Conservation (phyloP, 1,140 invertebrate species). For the Glomeris maerens region DNA sequence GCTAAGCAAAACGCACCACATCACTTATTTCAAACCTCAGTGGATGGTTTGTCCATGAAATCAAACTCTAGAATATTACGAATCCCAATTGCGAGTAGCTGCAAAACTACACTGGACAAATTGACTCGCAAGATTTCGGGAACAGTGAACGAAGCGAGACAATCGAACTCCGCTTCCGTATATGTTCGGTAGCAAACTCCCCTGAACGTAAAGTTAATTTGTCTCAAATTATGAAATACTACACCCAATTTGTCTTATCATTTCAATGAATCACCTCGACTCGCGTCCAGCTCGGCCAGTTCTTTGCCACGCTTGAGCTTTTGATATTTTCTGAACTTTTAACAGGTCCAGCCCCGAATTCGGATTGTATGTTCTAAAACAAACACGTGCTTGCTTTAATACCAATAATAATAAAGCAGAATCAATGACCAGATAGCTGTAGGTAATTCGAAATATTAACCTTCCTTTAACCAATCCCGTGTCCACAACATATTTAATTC, state of each 20-base stretch:
- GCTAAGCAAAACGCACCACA: neutral
- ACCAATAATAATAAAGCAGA: neutral
- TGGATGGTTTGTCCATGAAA: slow-evolving; percentile 74
- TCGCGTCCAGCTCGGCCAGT: slow-evolving; percentile 80
- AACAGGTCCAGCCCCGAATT: slow-evolving; percentile 69
- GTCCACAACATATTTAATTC: slow-evolving; percentile 88
- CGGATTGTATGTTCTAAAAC: slow-evolving; percentile 51
- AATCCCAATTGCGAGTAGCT: slow-evolving; percentile 70
- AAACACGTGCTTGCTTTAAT: neutral
- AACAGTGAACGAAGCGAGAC: slow-evolving; percentile 49
- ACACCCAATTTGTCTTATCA: neutral
- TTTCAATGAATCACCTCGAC: slow-evolving; percentile 32
- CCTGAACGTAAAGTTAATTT: slow-evolving; percentile 20
- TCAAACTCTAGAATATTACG: slow-evolving; percentile 66
- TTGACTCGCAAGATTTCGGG: slow-evolving; percentile 80
- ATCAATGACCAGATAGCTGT: too few relatives aligned
- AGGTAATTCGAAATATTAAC: too few relatives aligned
- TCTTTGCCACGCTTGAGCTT: slow-evolving; percentile 83
- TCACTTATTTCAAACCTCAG: slow-evolving; percentile 31
- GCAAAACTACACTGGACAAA: slow-evolving; percentile 56
- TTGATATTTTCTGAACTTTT: slow-evolving; percentile 66
- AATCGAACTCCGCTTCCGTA: slow-evolving; percentile 45
- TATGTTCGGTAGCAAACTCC: slow-evolving; percentile 33
- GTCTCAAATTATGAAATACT: too few relatives aligned
- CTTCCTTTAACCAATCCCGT: slow-evolving; percentile 83